A percentile compares a stretch with the other conserved stretches of the same genome.
phyloP scores from a whole-genome alignment of 2,888 invertebrate genomes.

The Choristoneura rosaceana region DNA sequence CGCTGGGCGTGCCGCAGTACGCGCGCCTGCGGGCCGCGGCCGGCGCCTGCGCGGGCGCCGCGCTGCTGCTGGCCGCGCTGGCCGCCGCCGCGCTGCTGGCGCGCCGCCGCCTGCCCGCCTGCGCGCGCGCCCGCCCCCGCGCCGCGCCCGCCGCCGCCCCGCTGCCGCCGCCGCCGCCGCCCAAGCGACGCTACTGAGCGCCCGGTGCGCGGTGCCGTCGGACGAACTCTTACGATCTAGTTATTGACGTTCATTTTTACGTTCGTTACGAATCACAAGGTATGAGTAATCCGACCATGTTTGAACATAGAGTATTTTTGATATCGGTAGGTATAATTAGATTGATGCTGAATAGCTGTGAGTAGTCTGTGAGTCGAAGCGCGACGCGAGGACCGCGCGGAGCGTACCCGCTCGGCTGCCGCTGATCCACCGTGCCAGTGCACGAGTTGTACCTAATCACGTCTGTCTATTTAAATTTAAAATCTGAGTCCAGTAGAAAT shows the following conservation, averaged over 20 bases:
- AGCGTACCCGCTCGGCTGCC: too few relatives aligned
- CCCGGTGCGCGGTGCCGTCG: neutral
- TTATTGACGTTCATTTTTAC: neutral
- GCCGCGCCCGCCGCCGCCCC: conserved; percentile 39
- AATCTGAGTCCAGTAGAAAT: too few relatives aligned
- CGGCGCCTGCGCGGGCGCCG: conserved; percentile 89
- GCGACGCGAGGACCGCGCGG: too few relatives aligned
- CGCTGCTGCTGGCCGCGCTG: conserved; percentile 88
- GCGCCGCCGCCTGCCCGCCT: conserved; percentile 60
- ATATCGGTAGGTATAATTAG: too few relatives aligned
- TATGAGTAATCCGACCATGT: conserved; percentile 1
- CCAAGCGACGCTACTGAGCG: conserved; percentile 21
- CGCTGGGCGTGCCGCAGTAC: conserved; percentile 89
- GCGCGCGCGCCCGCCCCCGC: conserved; percentile 40
- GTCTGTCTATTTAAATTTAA: too few relatives aligned
- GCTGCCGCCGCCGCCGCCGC: conserved; percentile 48
- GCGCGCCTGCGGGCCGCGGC: conserved; percentile 89
- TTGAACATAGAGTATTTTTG: neutral
- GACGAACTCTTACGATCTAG: neutral
- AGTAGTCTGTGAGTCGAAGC: too few relatives aligned
- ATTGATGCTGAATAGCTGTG: too few relatives aligned
- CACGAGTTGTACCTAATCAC: too few relatives aligned
- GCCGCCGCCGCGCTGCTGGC: conserved; percentile 84
- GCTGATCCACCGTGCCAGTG: too few relatives aligned
- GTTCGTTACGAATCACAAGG: neutral